Conservation (phyloP, 2,888 invertebrate genomes). For the Metellina segmentata region DNA sequence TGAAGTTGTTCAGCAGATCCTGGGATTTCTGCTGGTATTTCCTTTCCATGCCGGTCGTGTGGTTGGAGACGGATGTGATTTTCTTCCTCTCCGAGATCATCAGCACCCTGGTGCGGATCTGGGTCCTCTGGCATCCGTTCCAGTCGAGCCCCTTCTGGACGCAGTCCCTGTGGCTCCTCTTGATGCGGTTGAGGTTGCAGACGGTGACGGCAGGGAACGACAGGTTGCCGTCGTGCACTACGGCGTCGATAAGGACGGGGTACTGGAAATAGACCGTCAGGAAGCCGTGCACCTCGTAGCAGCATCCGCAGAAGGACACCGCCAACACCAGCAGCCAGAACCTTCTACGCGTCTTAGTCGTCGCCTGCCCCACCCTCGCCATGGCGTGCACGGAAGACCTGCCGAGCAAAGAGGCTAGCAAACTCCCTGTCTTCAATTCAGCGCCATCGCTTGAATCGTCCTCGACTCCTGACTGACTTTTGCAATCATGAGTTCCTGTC, state of each 20-base stretch:
- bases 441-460: too few relatives aligned
- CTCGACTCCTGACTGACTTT: too few relatives aligned
- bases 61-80: background rate
- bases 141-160: background rate
- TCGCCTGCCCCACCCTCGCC: too few relatives aligned
- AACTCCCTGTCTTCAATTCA: too few relatives aligned
- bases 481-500: too few relatives aligned
- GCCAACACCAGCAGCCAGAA: slow-evolving; percentile 18
- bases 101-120: too few relatives aligned
- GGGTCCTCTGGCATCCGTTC: slow-evolving; percentile 8
- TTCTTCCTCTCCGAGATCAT: background rate
- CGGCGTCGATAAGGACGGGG: slow-evolving; percentile 25
- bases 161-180: background rate
- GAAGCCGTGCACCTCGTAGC: slow-evolving; percentile 22
- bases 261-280: slow-evolving; percentile 37
- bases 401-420: too few relatives aligned
- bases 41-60: background rate
- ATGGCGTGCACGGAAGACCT: too few relatives aligned
- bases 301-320: background rate
- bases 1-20: slow-evolving; percentile 10
- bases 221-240: background rate
- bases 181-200: slow-evolving; percentile 48
- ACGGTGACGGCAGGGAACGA: slow-evolving; percentile 50
- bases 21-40: background rate
- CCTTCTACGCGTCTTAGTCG: background rate